Base-by-base conservation (phyloP, 2,113 vertebrate species). In the Chaetops frenatus region DNA sequence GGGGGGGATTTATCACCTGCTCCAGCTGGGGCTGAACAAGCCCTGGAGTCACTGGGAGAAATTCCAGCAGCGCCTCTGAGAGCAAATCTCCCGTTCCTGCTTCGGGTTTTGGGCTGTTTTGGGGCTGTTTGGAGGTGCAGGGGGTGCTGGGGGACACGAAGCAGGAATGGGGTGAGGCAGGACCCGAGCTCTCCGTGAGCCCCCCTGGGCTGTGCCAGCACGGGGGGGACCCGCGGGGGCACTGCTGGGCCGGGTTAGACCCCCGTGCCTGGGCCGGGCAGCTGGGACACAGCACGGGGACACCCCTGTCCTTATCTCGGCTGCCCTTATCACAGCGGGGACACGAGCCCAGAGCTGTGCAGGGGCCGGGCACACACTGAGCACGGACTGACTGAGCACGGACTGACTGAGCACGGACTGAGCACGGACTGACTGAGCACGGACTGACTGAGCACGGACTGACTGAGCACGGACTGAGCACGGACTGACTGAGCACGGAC, bases 161-260 rank as follows among this genome's bases (percentile, higher is more conserved):
- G 10, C 15, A 17, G 5, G 48, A 29, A 1, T 0, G 13, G 23
- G 5, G 47, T 1, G 6, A 31, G 58, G 40, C 57, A 33, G 80
- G 69, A 27, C 12, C 31, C 1, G 2, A 16, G 23, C 35, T 9
- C 44, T 14, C 35, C 17, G 2, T 5, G 40, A 28, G 57, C 35
- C 20, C 24, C 40, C 1, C 8, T 1, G 12, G 36, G 13, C n/a
- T 2, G 2, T 7, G 29, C 62, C n/a, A 25, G 77, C 62, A 4
- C 35, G 3, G 1, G 6, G 9, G 29, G 85, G 47, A 78, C 53
- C n/a, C 22, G 1, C 2, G 1, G 7, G 57, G 56, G 70, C 12
- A 3, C 40, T 0, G 3, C 42, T 2, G 38, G 15, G 38, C 61
- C 28, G 42, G 44, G 44, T 27, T n/a, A 7, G 57, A 45, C 44